Evolutionary conservation across 2,888 invertebrate species (phyloP).

Genomic region (Ochropleura plecta): DNA sequence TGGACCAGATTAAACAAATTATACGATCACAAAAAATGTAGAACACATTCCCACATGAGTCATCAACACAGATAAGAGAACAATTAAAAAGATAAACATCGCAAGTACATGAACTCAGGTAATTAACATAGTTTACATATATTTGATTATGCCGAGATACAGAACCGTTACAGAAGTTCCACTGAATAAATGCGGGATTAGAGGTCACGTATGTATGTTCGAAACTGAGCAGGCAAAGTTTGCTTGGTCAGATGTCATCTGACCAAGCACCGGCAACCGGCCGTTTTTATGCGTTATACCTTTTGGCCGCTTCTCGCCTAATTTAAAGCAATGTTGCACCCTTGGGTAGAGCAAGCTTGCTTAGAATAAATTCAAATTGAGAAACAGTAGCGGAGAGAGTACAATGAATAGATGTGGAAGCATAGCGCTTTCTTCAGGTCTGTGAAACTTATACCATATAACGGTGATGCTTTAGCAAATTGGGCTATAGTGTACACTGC

Average conservation of each 20-base stretch:
- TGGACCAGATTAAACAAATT: slow-evolving; percentile 17
- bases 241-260: no score
- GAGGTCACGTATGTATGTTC: background rate
- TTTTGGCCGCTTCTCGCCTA: background rate
- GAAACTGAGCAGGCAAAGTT: background rate
- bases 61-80: slow-evolving; percentile 47
- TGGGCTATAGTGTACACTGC: background rate
- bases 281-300: background rate
- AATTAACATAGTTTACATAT: slow-evolving; percentile 53
- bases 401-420: background rate
- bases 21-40: slow-evolving; percentile 24
- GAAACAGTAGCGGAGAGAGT: no score
- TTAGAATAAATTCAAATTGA: background rate
- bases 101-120: slow-evolving; percentile 36
- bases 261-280: no score
- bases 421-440: background rate
- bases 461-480: background rate
- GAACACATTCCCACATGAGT: slow-evolving; percentile 50
- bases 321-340: background rate
- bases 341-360: background rate
- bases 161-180: slow-evolving; percentile 43
- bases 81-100: slow-evolving; percentile 57
- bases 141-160: background rate
- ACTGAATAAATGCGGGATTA: background rate
- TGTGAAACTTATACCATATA: background rate